Evolutionary conservation across 1,140 invertebrate species (phyloP).

Genomic region (Cheumatopsyche charites): DNA sequence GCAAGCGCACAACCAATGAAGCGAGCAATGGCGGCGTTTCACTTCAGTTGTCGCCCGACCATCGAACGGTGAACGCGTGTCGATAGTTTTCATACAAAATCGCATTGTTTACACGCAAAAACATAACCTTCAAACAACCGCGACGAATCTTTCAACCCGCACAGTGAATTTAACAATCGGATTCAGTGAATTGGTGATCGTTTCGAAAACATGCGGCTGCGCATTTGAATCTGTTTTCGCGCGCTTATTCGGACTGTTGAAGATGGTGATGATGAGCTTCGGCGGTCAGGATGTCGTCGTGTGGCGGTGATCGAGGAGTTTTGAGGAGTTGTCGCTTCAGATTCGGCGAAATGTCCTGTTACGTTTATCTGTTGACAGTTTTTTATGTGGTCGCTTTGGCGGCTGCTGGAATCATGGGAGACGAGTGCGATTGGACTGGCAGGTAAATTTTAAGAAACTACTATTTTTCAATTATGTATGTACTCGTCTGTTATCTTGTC

Average conservation of each 20-base stretch:
- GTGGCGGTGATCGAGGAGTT: not conserved
- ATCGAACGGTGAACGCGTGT: not conserved
- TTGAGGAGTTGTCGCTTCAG: not conserved
- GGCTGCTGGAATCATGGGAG: constrained; percentile 62
- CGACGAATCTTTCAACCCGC: not conserved
- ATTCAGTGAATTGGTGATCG: too few relatives aligned
- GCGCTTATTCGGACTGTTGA: not conserved
- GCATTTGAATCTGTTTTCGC: not conserved
- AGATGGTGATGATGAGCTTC: not conserved
- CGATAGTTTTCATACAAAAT: not conserved
- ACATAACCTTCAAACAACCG: constrained; percentile 21
- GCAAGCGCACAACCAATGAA: constrained; percentile 33
- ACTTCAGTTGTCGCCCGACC: constrained; percentile 38
- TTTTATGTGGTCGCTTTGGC: constrained; percentile 54
- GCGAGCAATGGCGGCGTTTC: constrained; percentile 41
- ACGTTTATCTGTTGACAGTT: constrained; percentile 54
- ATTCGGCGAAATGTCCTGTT: constrained; percentile 36
- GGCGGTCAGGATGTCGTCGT: not conserved
- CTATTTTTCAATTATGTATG: too few relatives aligned
- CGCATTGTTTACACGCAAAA: constrained; percentile 1
- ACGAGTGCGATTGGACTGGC: constrained; percentile 66
- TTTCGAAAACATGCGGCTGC: not conserved
- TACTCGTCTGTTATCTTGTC: too few relatives aligned
- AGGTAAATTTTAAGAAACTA: constrained; percentile 54
- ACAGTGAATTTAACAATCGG: too few relatives aligned